Base-by-base conservation (phyloP, 2,797 vertebrate species). In the Periparus ater region DNA sequence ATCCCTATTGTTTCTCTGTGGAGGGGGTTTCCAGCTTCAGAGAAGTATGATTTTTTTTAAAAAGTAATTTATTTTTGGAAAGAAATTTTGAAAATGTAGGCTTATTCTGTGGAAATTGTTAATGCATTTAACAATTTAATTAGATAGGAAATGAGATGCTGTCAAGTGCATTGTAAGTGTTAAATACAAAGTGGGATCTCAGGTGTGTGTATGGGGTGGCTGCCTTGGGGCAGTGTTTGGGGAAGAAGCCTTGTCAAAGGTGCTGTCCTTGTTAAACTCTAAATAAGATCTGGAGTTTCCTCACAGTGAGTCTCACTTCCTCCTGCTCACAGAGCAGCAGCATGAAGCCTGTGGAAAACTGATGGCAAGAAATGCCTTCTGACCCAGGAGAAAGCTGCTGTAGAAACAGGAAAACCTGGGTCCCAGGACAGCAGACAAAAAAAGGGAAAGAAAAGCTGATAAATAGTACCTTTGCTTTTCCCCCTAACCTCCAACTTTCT, bases 401-500 rank as follows among this genome's bases (percentile, higher is more conserved):
- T 66, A 11, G 34, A 47, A 67, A 48, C 29, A 27, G 26, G 34
- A 67, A 57, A 40, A 40, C 29, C 5, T 36, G n/a, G 7, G 11
- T 91, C 8, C 23, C 32, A 38, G 44, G 11, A 26, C 27, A 20
- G 32, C 29, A 40, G 36, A 42, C 32, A 30, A 67, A 55, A 80
- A 54, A 1, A 45, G 53, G 9, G 26, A 36, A 71, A 44, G 13
- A 83, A 88, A 42, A 40, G 6, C 40, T 81, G 29, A 38, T 61
- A 18, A 51, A 19, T 8, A 22, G 32, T 38, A 53, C 17, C 17
- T 58, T 85, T 47, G 47, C 6, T 8, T 73, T 20, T 7, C 6
- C 16, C 9, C 2, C 3, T 2, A 3, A 2, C 1, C 1, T 13
- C 6, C 4, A 3, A 7, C 13, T 47, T 48, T 36, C 26, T 65